Evolutionary conservation across 2,888 invertebrate species (phyloP).

Genomic region (Hirtodrosophila histrioides): DNA sequence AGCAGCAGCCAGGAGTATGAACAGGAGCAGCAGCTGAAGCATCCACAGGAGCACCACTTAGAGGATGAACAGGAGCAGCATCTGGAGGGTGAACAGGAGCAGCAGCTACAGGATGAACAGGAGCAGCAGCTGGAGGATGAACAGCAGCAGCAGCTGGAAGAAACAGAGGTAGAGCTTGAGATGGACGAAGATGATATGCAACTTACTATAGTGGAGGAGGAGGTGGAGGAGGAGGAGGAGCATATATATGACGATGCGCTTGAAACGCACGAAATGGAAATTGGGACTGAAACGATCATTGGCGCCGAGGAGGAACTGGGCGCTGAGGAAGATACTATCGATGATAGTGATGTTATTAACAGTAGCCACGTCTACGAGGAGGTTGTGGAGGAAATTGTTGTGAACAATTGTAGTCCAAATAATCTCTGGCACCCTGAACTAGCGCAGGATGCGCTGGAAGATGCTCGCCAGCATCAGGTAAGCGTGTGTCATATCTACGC

Average conservation of each 20-base stretch:
- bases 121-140: slow-evolving; percentile 7
- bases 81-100: slow-evolving; percentile 9
- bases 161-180: not conserved
- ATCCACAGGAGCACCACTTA: slow-evolving; percentile 5
- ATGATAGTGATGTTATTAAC: slow-evolving; percentile 32
- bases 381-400: slow-evolving; percentile 8
- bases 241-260: slow-evolving; percentile 42
- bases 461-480: slow-evolving; percentile 11
- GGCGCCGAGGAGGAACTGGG: slow-evolving; percentile 65
- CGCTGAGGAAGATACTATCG: slow-evolving; percentile 37
- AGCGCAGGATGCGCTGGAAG: not conserved
- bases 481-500: slow-evolving; percentile 8
- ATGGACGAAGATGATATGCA: slow-evolving; percentile 11
- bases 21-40: slow-evolving; percentile 11
- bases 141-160: slow-evolving; percentile 5
- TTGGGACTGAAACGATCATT: slow-evolving; percentile 67
- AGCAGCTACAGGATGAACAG: slow-evolving; percentile 6
- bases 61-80: slow-evolving; percentile 21
- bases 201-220: not conserved
- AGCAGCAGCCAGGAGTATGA: slow-evolving; percentile 15
- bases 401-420: slow-evolving; percentile 14
- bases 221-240: slow-evolving; percentile 12
- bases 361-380: slow-evolving; percentile 42
- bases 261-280: slow-evolving; percentile 39
- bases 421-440: slow-evolving; percentile 5